Conservation (phyloP, 2,797 vertebrate genomes). For the Mormyrus proboscirostris region DNA sequence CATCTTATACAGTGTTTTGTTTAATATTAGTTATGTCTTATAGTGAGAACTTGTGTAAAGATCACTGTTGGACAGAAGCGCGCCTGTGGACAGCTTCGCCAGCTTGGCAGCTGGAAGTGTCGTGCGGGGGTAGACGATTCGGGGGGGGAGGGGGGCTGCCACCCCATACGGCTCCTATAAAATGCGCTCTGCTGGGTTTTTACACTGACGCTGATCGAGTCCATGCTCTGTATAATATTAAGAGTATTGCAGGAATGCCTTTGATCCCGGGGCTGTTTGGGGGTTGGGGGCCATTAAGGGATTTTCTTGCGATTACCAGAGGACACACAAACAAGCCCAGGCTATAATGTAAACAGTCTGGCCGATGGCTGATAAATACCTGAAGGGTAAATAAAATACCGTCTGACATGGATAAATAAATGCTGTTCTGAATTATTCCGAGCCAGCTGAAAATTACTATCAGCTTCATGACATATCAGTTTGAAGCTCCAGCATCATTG, state of each 20-base stretch:
- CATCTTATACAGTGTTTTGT: not conserved
- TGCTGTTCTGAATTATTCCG: not conserved
- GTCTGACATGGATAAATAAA: not conserved
- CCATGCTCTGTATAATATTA: conserved; percentile 26
- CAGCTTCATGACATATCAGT: not conserved
- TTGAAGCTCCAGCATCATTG: not conserved
- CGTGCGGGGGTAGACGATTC: not conserved
- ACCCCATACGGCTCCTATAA: conserved; percentile 8
- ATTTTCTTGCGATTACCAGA: conserved; percentile 24
- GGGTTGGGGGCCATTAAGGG: not conserved
- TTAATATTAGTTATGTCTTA: not conserved
- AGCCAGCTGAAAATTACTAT: not conserved
- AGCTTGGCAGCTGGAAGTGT: not conserved
- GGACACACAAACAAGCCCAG: conserved; percentile 21
- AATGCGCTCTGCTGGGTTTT: conserved; percentile 25
- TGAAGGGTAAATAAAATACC: not conserved
- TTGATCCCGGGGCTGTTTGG: conserved; percentile 30
- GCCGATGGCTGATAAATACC: not conserved
- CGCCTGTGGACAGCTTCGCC: not conserved
- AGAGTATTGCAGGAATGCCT: conserved; percentile 30
- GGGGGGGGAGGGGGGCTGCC: not conserved
- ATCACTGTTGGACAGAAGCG: not conserved
- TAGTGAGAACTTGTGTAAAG: not conserved
- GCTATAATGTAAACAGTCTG: not conserved
- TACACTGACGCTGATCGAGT: conserved; percentile 24